Percentiles rank a stretch among this genome's conserved stretches.
phyloP scores from a whole-genome alignment of 2,888 invertebrate species.

The Drosophila seclusa region DNA sequence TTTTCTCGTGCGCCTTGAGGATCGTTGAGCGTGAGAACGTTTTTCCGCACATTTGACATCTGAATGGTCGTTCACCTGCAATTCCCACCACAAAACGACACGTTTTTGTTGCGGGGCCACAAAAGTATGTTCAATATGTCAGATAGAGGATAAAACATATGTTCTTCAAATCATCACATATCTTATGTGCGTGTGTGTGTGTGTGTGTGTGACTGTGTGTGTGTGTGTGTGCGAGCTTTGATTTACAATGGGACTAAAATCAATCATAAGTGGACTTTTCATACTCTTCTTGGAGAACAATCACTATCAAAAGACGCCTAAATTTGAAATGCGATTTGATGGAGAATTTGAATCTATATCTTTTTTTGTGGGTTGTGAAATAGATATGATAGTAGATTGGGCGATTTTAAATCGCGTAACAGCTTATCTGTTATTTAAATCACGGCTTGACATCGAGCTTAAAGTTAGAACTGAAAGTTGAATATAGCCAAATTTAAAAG shows the following conservation, averaged over 20 bases:
- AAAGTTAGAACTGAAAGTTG: neutral
- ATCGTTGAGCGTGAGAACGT: constrained; percentile 96
- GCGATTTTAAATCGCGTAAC: neutral
- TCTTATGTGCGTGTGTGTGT: neutral
- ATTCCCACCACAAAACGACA: constrained; percentile 14
- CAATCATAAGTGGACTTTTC: neutral
- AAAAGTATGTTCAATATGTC: constrained; percentile 33
- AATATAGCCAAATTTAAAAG: neutral
- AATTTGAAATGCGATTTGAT: neutral
- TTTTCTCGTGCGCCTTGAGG: constrained; percentile 96
- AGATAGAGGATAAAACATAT: constrained; percentile 9
- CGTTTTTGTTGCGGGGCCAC: constrained; percentile 24
- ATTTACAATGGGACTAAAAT: neutral
- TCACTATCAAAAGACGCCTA: neutral
- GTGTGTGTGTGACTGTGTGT: neutral
- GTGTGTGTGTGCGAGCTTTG: too few relatives aligned
- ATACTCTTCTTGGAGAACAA: neutral
- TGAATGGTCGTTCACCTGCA: constrained; percentile 93
- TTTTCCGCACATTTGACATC: constrained; percentile 95
- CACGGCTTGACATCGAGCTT: neutral
- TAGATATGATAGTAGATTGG: neutral
- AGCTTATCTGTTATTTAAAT: neutral
- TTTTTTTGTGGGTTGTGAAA: neutral
- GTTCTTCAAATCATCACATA: neutral
- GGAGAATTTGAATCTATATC: neutral